Evolutionary conservation across 2,888 invertebrate genomes (phyloP).

Genomic region (Archips crataeganus): DNA sequence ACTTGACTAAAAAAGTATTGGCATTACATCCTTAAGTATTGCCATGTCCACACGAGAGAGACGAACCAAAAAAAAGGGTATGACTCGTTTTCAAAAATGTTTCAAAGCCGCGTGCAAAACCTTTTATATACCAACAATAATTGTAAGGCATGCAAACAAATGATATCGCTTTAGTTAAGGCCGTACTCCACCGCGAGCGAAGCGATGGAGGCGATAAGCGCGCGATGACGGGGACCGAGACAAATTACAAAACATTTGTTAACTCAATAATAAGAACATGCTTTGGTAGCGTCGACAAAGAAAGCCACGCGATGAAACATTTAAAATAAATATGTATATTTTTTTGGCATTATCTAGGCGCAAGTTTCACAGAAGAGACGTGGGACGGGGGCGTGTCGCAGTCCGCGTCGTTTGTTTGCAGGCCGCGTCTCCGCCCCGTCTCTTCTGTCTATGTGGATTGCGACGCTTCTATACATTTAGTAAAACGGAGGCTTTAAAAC

Average conservation of each 20-base stretch:
- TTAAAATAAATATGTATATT: neutral
- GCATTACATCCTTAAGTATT: too few relatives aligned
- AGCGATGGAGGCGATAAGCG: constrained; percentile 14
- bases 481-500: too few relatives aligned
- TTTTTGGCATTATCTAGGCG: neutral
- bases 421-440: too few relatives aligned
- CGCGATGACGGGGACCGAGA: constrained; percentile 20
- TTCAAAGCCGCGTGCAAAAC: neutral
- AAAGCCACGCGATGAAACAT: neutral
- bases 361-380: too few relatives aligned
- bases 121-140: neutral
- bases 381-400: too few relatives aligned
- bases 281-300: neutral
- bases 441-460: too few relatives aligned
- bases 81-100: too few relatives aligned
- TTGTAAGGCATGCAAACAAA: neutral
- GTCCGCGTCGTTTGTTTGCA: too few relatives aligned
- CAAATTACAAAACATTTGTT: constrained; percentile 19
- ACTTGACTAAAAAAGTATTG: too few relatives aligned
- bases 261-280: constrained; percentile 14
- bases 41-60: too few relatives aligned
- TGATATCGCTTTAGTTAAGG: constrained; percentile 7
- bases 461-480: too few relatives aligned
- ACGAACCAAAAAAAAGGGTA: too few relatives aligned
- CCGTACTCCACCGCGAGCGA: constrained; percentile 8